phyloP scores from a whole-genome alignment of 2,113 vertebrate species.

The Nothocercus julius region DNA sequence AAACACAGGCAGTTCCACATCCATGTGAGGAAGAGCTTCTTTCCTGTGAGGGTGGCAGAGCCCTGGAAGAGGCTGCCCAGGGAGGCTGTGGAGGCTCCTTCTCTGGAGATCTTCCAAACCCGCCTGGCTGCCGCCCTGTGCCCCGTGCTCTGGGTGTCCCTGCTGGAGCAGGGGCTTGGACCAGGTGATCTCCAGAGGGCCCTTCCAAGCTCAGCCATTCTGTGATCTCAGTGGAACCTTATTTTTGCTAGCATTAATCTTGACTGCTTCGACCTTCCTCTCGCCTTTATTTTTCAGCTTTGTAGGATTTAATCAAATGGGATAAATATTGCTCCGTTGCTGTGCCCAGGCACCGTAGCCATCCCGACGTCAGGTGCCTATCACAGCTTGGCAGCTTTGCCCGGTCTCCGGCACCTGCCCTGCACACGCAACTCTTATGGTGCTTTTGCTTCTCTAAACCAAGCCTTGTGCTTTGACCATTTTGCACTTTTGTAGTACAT shows the following conservation, averaged over 20 bases:
- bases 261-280: neutral
- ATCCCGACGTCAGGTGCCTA: fast-evolving
- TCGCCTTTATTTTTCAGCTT: neutral
- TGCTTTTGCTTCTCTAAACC: neutral
- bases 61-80: too few relatives aligned
- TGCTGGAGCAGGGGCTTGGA: too few relatives aligned
- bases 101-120: too few relatives aligned
- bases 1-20: too few relatives aligned
- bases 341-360: neutral
- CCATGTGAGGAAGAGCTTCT: too few relatives aligned
- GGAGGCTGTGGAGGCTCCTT: too few relatives aligned
- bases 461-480: neutral
- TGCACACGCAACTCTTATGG: fast-evolving
- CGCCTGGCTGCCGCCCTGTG: too few relatives aligned
- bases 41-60: too few relatives aligned
- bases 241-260: neutral
- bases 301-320: neutral
- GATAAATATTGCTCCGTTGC: neutral
- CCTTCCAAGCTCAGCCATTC: too few relatives aligned
- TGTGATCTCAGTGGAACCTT: neutral
- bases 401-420: neutral
- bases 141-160: too few relatives aligned
- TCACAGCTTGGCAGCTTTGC: neutral
- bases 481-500: fast-evolving
- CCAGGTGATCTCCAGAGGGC: too few relatives aligned